phyloP scores from a whole-genome alignment of 1,140 invertebrate species.

The Platyscapa corneri region DNA sequence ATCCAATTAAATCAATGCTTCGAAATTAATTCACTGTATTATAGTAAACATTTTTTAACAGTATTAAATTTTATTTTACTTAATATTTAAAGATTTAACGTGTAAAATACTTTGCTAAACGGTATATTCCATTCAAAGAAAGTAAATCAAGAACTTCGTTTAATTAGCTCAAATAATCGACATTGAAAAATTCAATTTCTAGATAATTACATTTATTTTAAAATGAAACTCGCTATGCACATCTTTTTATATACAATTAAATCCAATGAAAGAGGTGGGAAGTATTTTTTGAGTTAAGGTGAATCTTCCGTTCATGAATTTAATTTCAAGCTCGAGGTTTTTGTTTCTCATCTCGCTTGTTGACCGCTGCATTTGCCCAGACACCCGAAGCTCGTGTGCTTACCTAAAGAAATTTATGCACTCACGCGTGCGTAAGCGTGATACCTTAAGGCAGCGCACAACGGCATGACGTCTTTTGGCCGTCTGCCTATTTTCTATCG shows the following conservation, averaged over 20 bases:
- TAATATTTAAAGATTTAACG: no score
- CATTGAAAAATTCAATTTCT: no score
- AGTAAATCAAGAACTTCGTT: no score
- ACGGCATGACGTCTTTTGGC: neutral
- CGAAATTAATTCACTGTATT: no score
- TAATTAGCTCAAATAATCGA: no score
- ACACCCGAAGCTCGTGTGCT: neutral
- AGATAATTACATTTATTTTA: neutral
- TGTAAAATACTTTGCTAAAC: no score
- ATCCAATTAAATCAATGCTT: no score
- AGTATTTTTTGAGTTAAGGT: neutral
- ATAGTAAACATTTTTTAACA: no score
- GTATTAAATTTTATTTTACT: no score
- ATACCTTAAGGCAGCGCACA: neutral
- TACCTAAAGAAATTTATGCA: constrained; percentile 7
- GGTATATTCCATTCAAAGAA: no score
- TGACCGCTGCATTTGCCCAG: neutral
- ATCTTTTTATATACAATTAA: neutral
- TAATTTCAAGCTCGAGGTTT: constrained; percentile 9
- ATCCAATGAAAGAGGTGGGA: neutral
- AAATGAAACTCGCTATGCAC: neutral
- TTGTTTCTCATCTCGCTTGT: constrained; percentile 7
- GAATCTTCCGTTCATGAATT: constrained; percentile 31
- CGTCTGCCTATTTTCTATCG: neutral
- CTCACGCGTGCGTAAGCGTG: neutral